Conservation (phyloP, 2,888 invertebrate species). For the Mellilla xanthometata region DNA sequence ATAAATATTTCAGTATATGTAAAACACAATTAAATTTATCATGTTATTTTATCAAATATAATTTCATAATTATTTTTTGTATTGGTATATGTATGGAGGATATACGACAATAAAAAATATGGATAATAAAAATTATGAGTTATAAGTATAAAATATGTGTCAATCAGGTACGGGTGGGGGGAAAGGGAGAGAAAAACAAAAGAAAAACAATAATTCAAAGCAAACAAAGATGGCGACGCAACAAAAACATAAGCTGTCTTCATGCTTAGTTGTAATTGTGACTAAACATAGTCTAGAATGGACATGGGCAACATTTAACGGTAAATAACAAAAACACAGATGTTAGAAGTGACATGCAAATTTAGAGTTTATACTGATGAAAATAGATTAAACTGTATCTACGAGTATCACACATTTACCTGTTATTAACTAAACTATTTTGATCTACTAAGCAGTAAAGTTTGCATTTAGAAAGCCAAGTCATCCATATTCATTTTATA, state of each 20-base stretch:
- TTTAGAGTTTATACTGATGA: conserved; percentile 1
- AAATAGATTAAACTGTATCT: conserved; percentile 5
- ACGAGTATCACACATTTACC: conserved; percentile 3
- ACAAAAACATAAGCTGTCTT: conserved; percentile 66
- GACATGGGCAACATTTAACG: conserved; percentile 30
- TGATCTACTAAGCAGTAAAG: conserved; percentile 22
- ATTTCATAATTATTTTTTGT: too few species aligned
- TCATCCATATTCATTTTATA: too few species aligned
- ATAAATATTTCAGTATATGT: too few species aligned
- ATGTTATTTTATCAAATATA: too few species aligned
- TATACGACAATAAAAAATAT: too few species aligned
- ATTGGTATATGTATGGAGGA: too few species aligned
- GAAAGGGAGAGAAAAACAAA: conserved; percentile 47
- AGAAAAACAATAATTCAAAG: conserved; percentile 69
- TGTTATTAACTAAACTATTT: conserved; percentile 24
- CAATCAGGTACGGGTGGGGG: conserved; percentile 25
- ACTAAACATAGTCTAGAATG: conserved; percentile 25
- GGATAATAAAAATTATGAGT: not conserved
- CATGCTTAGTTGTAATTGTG: conserved; percentile 43
- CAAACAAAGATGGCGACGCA: conserved; percentile 69
- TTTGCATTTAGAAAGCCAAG: conserved; percentile 9
- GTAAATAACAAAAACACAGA: conserved; percentile 61
- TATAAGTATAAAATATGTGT: conserved; percentile 1
- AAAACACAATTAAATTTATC: too few species aligned
- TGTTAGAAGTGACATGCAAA: conserved; percentile 43